Conservation (phyloP, 2,797 vertebrate species). For the Protosalanx chinensis region DNA sequence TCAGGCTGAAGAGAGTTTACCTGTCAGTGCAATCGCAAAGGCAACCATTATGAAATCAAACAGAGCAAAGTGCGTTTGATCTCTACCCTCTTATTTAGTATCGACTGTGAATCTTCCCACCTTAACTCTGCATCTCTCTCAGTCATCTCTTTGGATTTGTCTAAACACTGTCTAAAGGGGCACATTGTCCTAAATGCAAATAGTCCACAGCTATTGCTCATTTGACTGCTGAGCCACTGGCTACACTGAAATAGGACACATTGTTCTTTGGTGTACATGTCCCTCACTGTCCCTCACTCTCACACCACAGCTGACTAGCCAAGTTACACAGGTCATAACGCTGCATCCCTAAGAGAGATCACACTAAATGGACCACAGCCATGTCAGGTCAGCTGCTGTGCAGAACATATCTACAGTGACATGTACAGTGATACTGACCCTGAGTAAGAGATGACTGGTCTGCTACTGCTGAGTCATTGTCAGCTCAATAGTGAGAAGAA, state of each 20-base stretch:
- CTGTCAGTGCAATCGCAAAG: constrained; percentile 11
- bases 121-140: neutral
- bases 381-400: constrained; percentile 29
- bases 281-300: constrained; percentile 9
- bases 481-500: neutral
- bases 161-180: constrained; percentile 16
- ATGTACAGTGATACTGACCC: constrained; percentile 15
- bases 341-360: constrained; percentile 24
- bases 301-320: constrained; percentile 23
- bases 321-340: constrained; percentile 17
- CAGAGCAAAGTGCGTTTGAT: neutral
- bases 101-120: neutral
- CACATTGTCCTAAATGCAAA: constrained; percentile 23
- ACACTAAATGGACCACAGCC: constrained; percentile 10
- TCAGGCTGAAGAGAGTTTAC: constrained; percentile 13
- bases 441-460: constrained; percentile 25
- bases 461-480: constrained; percentile 5
- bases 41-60: neutral
- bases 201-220: constrained; percentile 4
- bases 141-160: constrained; percentile 14
- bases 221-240: constrained; percentile 20
- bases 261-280: constrained; percentile 23
- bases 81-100: neutral
- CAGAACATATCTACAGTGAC: neutral
- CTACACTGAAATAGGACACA: constrained; percentile 16